These are phyloP conservation scores for Varroa destructor DNA, from an alignment of 1,140 invertebrate species.

Conservation along the genomic window DNA sequence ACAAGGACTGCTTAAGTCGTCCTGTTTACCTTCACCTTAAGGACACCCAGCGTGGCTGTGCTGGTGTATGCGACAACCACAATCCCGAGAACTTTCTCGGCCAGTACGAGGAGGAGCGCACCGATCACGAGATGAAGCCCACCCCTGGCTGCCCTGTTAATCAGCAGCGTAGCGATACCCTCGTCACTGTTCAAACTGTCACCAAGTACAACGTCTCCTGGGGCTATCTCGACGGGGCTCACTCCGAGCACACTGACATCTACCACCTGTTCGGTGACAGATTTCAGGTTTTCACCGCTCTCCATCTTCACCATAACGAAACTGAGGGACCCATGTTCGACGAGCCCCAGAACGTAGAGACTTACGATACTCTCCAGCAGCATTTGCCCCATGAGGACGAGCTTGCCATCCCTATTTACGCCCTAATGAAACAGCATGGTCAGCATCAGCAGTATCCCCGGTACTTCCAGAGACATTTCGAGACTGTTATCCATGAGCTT, in stretches of 20 bases:
- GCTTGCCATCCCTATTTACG: constrained; percentile 16
- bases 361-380: constrained; percentile 9
- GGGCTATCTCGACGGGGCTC: constrained; percentile 10
- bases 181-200: constrained; percentile 13
- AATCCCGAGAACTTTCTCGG: constrained; percentile 19
- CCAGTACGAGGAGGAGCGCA: constrained; percentile 18
- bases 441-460: constrained; percentile 1
- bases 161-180: background rate
- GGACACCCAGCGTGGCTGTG: constrained; percentile 12
- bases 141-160: constrained; percentile 13
- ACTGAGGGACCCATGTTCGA: background rate
- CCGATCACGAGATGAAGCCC: constrained; percentile 24
- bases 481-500: background rate
- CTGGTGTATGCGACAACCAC: constrained; percentile 26
- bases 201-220: constrained; percentile 14
- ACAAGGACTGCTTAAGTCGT: constrained; percentile 17
- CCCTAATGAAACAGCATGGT: constrained; percentile 5
- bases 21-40: constrained; percentile 16
- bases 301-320: background rate
- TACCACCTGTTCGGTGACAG: constrained; percentile 19
- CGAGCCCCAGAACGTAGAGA: constrained; percentile 15
- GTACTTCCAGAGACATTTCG: constrained; percentile 17
- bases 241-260: background rate
- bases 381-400: constrained; percentile 6
- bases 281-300: constrained; percentile 10